phyloP scores from a whole-genome alignment of 2,888 invertebrate species.

The Escarpia spicata region DNA sequence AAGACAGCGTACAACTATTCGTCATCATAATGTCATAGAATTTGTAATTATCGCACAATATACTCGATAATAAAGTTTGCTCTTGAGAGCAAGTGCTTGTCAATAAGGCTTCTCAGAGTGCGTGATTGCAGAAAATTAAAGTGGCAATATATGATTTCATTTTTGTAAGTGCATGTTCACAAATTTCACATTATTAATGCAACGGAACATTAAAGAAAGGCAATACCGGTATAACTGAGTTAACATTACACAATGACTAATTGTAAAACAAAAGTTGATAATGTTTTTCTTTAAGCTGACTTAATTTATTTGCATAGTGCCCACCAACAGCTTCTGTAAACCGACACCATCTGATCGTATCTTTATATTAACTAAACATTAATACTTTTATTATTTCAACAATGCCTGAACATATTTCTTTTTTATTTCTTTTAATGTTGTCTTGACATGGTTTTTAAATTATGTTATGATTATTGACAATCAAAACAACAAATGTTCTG shows the following conservation, averaged over 20 bases:
- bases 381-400: not conserved
- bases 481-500: not conserved
- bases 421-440: not conserved
- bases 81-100: not conserved
- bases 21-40: not conserved
- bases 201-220: not conserved
- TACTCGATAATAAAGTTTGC: conserved; percentile 1
- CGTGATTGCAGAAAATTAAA: not conserved
- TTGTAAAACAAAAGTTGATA: not conserved
- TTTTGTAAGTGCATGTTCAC: not conserved
- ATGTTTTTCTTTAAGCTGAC: not conserved
- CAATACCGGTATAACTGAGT: not conserved
- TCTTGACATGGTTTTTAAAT: not conserved
- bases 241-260: not conserved
- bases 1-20: not conserved
- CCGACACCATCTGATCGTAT: not conserved
- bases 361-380: not conserved
- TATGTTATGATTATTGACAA: not conserved
- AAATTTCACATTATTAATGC: not conserved
- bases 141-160: not conserved
- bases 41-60: not conserved
- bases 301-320: not conserved
- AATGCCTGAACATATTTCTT: not conserved
- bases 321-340: not conserved
- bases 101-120: not conserved